Conservation (phyloP, 2,113 vertebrate species). For the Catagonus wagneri region DNA sequence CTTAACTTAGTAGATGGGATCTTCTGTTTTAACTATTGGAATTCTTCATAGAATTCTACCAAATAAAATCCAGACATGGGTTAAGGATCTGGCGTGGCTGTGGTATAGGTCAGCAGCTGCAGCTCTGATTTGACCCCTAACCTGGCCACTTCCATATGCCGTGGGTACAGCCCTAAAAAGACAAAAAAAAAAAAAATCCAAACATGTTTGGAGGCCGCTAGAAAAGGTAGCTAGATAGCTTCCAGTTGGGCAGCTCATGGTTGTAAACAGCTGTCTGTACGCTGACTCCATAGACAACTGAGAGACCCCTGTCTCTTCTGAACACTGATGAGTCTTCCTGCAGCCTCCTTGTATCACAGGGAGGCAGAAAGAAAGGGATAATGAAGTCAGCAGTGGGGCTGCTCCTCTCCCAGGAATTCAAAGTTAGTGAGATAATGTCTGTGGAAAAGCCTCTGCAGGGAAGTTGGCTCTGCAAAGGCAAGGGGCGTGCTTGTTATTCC, state of each 20-base stretch:
- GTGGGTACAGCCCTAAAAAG: no score
- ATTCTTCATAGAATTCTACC: slow-evolving; percentile 5
- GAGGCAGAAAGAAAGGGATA: not conserved
- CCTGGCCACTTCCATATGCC: no score
- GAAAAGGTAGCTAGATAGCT: not conserved
- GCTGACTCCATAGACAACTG: not conserved
- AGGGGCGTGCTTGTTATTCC: slow-evolving; percentile 62
- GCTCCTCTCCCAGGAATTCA: slow-evolving; percentile 36
- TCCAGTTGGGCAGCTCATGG: not conserved
- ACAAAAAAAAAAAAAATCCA: not conserved
- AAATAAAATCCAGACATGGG: not conserved
- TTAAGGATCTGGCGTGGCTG: no score
- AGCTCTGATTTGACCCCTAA: no score
- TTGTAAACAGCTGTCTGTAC: not conserved
- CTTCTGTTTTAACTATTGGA: not conserved
- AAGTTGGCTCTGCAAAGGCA: slow-evolving; percentile 12
- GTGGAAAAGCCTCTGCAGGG: slow-evolving; percentile 1
- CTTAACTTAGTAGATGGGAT: not conserved
- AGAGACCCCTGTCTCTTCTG: not conserved
- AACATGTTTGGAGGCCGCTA: not conserved
- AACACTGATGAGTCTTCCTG: not conserved
- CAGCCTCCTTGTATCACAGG: not conserved
- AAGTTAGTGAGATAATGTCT: slow-evolving; percentile 53
- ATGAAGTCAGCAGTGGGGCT: not conserved
- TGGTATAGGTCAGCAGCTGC: no score